Percentiles rank a stretch among this genome's conserved stretches.
Conservation (phyloP, 2,113 vertebrate species). For the Merops nubicus region DNA sequence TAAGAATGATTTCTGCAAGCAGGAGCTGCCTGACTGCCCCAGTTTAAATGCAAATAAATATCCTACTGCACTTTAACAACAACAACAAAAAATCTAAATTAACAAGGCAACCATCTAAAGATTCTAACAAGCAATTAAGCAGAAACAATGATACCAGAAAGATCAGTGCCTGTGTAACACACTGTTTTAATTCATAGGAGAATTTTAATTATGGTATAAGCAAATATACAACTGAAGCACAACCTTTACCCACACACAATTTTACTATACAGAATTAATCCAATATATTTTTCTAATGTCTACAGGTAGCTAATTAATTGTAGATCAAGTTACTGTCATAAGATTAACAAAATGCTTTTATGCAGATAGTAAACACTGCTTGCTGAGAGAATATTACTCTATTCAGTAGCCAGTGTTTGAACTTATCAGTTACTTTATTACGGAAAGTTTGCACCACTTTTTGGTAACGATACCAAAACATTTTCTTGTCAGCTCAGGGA, state of each 20-base stretch:
- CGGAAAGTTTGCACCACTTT: neutral
- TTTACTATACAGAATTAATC: neutral
- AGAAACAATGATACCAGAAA: constrained; percentile 41
- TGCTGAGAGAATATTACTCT: neutral
- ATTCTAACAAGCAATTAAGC: constrained; percentile 49
- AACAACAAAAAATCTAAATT: constrained; percentile 43
- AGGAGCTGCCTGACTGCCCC: neutral
- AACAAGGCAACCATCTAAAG: constrained; percentile 33
- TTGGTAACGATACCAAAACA: neutral
- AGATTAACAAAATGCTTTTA: neutral
- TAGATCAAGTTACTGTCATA: neutral
- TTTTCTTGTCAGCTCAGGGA: neutral
- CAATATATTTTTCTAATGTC: neutral
- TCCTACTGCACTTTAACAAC: constrained; percentile 3
- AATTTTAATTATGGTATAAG: constrained; percentile 48
- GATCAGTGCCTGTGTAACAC: neutral
- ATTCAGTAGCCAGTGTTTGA: neutral
- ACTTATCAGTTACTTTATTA: neutral
- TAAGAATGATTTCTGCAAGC: neutral
- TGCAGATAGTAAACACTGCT: neutral
- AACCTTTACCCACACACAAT: neutral
- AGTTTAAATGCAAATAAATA: constrained; percentile 37
- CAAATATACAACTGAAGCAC: neutral
- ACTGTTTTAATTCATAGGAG: neutral
- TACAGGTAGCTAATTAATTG: constrained; percentile 20